Base-by-base conservation (phyloP, 2,113 vertebrate species). In the Cisticola juncidis region DNA sequence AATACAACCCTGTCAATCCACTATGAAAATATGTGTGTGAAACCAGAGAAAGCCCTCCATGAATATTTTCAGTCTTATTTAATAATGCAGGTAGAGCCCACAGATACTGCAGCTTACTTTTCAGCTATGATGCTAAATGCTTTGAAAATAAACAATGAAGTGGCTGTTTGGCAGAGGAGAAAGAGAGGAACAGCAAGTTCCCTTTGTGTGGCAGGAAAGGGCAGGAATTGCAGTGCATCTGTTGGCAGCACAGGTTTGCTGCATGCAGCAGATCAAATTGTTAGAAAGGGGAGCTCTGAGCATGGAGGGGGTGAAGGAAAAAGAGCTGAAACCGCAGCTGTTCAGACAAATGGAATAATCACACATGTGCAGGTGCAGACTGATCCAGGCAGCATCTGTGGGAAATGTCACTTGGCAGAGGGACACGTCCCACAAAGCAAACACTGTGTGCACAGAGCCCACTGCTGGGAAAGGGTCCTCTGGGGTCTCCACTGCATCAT, bases 371-470 rank as follows among this genome's bases (percentile, higher is more conserved):
- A 95, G 86, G 89, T 97, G 86, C 77, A 81, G 81, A 50, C 36
- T 92, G 91, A 94, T 68, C 65, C 92, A 87, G 42, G 69, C 91
- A 89, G 47, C 86, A 91, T 84, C 69, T 92, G 89, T 85, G 89
- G 81, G 69, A 95, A 95, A 91, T 65, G 77, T 87, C 86, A 35
- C 73, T 91, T 68, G 73, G 83, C 77, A 54, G 64, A 81, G 14
- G 50, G 82, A 11, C 25, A 22, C 0, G 0, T 66, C 86, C 47
- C 83, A 58, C 3, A 0, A 54, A 81, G 80, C 53, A 36, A 64
- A 58, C 0, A 1, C 44, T 69, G 73, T 1, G 0, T 1, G 1
- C 40, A 19, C 45, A 18, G 68, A 42, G 25, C 54, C 58, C 38
- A 19, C 31, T 61, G 65, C 57, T 74, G 45, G 48, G 40, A 51